Percentiles rank a stretch among this genome's conserved stretches.
These are phyloP conservation scores for Daboia siamensis DNA, from an alignment of 2,113 vertebrate genomes.

Conservation along the genomic window DNA sequence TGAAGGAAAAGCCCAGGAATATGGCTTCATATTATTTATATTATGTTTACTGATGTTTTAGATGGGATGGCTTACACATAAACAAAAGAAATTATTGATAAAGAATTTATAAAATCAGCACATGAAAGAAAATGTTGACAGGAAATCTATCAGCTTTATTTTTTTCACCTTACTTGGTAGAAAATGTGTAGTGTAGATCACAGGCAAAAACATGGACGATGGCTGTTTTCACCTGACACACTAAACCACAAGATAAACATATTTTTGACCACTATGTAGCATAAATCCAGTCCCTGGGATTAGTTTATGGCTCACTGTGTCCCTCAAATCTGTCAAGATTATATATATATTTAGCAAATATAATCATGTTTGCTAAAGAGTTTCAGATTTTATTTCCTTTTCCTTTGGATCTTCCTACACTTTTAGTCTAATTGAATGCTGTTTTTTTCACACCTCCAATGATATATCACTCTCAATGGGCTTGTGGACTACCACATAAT, in stretches of 20 bases:
- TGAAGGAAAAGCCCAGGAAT: not conserved
- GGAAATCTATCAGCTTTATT: not conserved
- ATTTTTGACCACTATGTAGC: not conserved
- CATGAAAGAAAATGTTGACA: not conserved
- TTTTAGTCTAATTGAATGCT: not conserved
- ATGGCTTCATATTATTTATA: not conserved
- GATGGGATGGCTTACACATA: not conserved
- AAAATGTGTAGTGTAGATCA: not conserved
- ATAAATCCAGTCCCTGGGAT: not conserved
- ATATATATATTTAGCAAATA: too few species aligned
- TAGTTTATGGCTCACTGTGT: not conserved
- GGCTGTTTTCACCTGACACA: not conserved
- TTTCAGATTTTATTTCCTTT: not conserved
- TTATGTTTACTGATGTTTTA: not conserved
- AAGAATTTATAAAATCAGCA: not conserved
- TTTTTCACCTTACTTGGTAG: not conserved
- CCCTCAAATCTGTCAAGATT: not conserved
- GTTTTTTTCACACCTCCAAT: not conserved
- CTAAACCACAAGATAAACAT: not conserved
- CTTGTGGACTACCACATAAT: not conserved
- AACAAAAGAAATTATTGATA: not conserved
- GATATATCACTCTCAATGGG: not conserved
- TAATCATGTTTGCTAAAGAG: not conserved
- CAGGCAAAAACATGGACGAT: not conserved
- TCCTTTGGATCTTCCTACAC: not conserved